Percentiles rank a stretch among this genome's conserved stretches.
Conservation (phyloP, 2,888 invertebrate species). For the Amphipyra berbera region DNA sequence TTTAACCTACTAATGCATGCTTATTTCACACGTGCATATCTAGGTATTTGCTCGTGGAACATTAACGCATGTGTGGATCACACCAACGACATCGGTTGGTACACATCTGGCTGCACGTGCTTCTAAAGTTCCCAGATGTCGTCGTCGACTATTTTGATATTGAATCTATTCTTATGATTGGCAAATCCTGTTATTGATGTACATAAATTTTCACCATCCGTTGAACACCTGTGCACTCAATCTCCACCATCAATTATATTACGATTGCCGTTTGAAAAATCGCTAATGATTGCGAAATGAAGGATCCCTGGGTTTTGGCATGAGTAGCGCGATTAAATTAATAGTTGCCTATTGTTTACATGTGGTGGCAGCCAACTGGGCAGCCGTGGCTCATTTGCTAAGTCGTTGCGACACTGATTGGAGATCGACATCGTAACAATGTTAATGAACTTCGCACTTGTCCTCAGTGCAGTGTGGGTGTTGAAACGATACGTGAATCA, state of each 20-base stretch:
- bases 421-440: constrained; percentile 46
- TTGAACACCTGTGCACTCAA: constrained; percentile 45
- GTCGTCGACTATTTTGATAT: constrained; percentile 42
- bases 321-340: constrained; percentile 45
- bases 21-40: too few species aligned
- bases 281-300: constrained; percentile 47
- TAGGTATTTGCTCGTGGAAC: too few species aligned
- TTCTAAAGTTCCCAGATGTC: constrained; percentile 31
- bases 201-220: constrained; percentile 25
- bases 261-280: constrained; percentile 45
- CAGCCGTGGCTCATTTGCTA: constrained; percentile 47
- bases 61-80: too few species aligned
- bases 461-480: constrained; percentile 8
- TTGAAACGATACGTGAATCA: constrained; percentile 17
- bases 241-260: constrained; percentile 53
- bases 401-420: constrained; percentile 52
- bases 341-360: constrained; percentile 59
- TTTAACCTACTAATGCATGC: not conserved
- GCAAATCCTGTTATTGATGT: constrained; percentile 41
- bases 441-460: constrained; percentile 40
- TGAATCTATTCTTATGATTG: constrained; percentile 50
- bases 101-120: constrained; percentile 15
- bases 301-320: constrained; percentile 56
- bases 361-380: constrained; percentile 54
- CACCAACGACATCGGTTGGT: too few species aligned